Evolutionary conservation across 2,113 vertebrate genomes (phyloP), one percentile per base, ranked within the genome.

Genomic region (Poeciliopsis prolifica): DNA sequence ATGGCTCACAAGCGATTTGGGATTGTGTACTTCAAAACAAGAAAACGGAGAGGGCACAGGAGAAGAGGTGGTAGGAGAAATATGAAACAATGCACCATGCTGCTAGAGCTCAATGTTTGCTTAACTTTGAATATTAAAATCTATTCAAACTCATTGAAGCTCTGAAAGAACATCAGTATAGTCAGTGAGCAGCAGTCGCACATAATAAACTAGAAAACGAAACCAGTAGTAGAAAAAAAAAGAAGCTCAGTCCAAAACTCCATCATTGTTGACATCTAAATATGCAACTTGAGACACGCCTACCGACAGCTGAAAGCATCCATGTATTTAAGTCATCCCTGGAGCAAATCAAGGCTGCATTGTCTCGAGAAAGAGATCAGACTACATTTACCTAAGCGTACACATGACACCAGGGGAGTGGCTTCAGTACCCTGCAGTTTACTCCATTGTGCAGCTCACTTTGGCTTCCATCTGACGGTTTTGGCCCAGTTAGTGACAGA

Each of bases 41-140:
- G 5, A 58, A 9, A 58, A n/a, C 9, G 51, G 51, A n/a, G 24
- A 58, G 22, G 10, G 24, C 4, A 4, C 3, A 8, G 40, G 76
- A 73, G 70, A 10, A 44, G 29, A 28, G 70, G 3, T 14, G 42
- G 42, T 61, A 2, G 31, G 26, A 48, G 9, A n/a, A 24, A n/a
- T n/a, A 35, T 44, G 62, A 9, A 58, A 26, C 30, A 15, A 29
- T 44, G 26, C 37, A 29, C 24, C 37, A n/a, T 78, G 14, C 22
- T 64, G 28, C 26, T 68, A 33, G 48, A 70, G 61, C 29, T 69
- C 29, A 17, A 15, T 35, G 40, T 92, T 82, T 86, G 67, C 66
- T 35, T 64, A 82, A 81, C 72, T 91, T 87, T 88, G 74, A 61
- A 79, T 90, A 90, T 86, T 84, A 73, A 88, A 82, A 89, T 82